Evolutionary conservation across 1,140 invertebrate species (phyloP), one percentile per base, ranked within the genome.

Genomic region (Drosophila sucinea): DNA sequence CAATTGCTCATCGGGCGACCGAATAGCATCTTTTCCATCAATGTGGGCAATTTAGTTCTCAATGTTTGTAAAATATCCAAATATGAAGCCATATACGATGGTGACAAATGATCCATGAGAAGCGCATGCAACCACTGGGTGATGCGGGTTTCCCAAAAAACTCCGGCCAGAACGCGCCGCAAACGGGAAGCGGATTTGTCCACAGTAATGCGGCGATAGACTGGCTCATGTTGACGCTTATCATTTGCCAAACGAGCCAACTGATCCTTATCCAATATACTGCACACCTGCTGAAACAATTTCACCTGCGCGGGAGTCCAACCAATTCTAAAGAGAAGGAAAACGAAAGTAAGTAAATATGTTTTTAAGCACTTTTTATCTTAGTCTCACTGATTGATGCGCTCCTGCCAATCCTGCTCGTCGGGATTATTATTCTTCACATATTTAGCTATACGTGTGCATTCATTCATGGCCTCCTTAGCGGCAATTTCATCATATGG

Each of bases 1-100:
- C 73, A 93, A 54, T 75, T 82, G 94, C 92, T 97, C 94, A 90
- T 93, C 92, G 73, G 93, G 90, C 79, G 93, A 10, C 92, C 93
- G 77, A 90, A 93, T 58, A 96, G 93, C 93, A 97, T 95, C 91
- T 95, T 96, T 65, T 97, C 96, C 2, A 97, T 93, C 11, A 98
- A 92, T n/a, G 94, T 93, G 3, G 96, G 96, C 60, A 96, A 93
- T 93, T 97, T 97, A 1, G 94, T 91, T 90, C 95, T 95, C 2
- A 97, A 90, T 1, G 95, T 96, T 93, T 97, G 94, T 61, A 98
- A 90, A 38, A 97, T 95, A 84, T 98, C 97, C 2, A 98, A 91
- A 91, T 98, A 98, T 17, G 94, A 94, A 3, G 94, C 93, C 61
- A 97, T 92, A 86, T 96, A 95, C n/a, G 94, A 92, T 6, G 94